A percentile compares a stretch with the other conserved stretches of the same genome.
Conservation (phyloP, 2,888 invertebrate genomes). For the Lydus trimaculatus region DNA sequence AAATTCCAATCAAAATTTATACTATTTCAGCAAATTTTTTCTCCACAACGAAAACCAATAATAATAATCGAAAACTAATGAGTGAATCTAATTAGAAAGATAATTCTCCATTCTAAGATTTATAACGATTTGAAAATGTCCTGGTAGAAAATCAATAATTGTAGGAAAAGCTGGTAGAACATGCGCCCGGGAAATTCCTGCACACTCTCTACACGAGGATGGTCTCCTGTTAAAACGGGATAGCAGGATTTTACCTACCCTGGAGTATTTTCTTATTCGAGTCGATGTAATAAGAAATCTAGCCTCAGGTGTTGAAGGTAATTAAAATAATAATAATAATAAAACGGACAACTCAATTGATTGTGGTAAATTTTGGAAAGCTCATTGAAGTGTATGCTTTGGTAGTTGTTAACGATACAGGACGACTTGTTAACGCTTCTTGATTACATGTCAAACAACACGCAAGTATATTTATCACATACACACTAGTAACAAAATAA, state of each 20-base stretch:
- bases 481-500: too few relatives aligned
- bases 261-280: conserved; percentile 17
- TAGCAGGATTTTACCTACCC: conserved; percentile 54
- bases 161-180: not conserved
- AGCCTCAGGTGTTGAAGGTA: not conserved
- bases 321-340: not conserved
- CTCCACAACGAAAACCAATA: too few relatives aligned
- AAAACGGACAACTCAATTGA: too few relatives aligned
- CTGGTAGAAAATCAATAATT: too few relatives aligned
- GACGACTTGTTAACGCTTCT: conserved; percentile 8
- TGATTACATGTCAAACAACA: conserved; percentile 11
- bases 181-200: conserved; percentile 23
- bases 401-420: not conserved
- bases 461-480: conserved; percentile 16
- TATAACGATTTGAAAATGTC: conserved; percentile 12
- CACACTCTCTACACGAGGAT: conserved; percentile 15
- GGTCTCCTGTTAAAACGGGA: conserved; percentile 40
- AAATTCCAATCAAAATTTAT: too few relatives aligned
- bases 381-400: not conserved
- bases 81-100: too few relatives aligned
- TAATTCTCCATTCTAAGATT: too few relatives aligned
- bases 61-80: too few relatives aligned
- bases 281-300: not conserved
- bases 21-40: too few relatives aligned
- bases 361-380: not conserved